Percentiles rank a stretch among this genome's conserved stretches.
Evolutionary conservation across 2,797 vertebrate species (phyloP).

Genomic region (Ptychobarbus kaznakovi): DNA sequence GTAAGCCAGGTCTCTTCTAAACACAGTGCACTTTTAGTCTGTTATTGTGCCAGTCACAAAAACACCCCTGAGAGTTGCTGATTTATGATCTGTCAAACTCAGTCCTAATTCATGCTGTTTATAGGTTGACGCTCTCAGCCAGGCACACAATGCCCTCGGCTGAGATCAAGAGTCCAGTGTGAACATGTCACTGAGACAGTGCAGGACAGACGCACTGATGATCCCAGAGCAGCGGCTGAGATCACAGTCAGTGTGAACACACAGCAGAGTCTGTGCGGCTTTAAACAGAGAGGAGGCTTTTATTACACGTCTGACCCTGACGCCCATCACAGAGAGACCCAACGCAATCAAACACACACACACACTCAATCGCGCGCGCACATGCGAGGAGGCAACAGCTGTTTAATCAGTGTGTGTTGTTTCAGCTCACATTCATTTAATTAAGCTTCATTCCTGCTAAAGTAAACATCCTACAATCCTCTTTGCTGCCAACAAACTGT

Average conservation of each 20-base stretch:
- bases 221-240: background rate
- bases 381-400: conserved; percentile 68
- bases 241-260: background rate
- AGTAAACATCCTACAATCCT: conserved; percentile 2
- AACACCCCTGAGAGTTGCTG: too few relatives aligned
- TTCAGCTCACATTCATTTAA: conserved; percentile 68
- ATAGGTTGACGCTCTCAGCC: too few relatives aligned
- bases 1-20: too few relatives aligned
- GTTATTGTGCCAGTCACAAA: too few relatives aligned
- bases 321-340: conserved; percentile 41
- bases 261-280: conserved; percentile 3
- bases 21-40: too few relatives aligned
- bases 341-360: conserved; percentile 43
- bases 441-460: conserved; percentile 65
- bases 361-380: background rate
- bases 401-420: conserved; percentile 71
- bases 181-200: too few relatives aligned
- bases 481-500: conserved; percentile 23
- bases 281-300: conserved; percentile 36
- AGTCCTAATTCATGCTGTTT: too few relatives aligned
- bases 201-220: conserved; percentile 20
- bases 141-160: too few relatives aligned
- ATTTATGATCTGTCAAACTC: too few relatives aligned
- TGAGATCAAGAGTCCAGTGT: too few relatives aligned
- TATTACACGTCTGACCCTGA: conserved; percentile 23